These are phyloP conservation scores for Gadus chalcogrammus DNA, from an alignment of 2,113 vertebrate genomes.

Conservation along the genomic window DNA sequence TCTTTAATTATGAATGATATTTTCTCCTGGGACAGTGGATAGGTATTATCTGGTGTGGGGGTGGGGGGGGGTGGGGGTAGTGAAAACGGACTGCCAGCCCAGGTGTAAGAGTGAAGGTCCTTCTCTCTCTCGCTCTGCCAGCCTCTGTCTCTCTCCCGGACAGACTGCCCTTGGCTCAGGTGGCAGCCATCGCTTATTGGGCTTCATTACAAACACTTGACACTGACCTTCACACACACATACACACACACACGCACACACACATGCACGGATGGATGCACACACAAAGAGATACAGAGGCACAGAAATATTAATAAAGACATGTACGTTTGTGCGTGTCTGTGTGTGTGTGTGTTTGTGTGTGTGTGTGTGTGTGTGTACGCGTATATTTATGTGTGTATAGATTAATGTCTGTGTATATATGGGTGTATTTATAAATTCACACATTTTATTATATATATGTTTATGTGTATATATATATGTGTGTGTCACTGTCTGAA, in stretches of 20 bases:
- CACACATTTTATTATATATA: too few relatives aligned
- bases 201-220: constrained; percentile 56
- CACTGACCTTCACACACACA: constrained; percentile 27
- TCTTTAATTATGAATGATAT: too few relatives aligned
- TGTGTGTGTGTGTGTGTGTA: too few relatives aligned
- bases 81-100: neutral
- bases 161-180: constrained; percentile 38
- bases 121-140: neutral
- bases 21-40: neutral
- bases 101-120: constrained; percentile 33
- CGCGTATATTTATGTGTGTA: too few relatives aligned
- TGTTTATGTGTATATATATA: too few relatives aligned
- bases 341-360: too few relatives aligned
- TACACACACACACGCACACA: constrained; percentile 3
- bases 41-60: neutral
- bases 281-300: neutral
- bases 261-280: neutral
- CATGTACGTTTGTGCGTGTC: too few relatives aligned
- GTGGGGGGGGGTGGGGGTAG: neutral
- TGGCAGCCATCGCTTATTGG: constrained; percentile 54
- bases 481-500: too few relatives aligned
- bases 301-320: too few relatives aligned
- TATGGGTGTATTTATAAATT: too few relatives aligned
- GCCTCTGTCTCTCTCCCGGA: neutral
- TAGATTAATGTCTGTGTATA: too few relatives aligned